Conservation (phyloP, 2,888 invertebrate species). For the Callyntrura sp. region DNA sequence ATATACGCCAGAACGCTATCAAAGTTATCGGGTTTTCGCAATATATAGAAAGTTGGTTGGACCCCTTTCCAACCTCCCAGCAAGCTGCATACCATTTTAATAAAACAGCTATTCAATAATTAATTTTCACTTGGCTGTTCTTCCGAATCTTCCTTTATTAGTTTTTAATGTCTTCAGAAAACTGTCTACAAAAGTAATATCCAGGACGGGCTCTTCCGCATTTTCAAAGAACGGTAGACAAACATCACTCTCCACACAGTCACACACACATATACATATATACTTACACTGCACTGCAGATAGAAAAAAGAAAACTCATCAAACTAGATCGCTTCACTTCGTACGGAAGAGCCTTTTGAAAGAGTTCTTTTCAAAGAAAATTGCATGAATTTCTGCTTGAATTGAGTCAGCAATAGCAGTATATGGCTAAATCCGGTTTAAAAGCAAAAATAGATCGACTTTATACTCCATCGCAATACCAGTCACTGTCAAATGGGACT, state of each 20-base stretch:
- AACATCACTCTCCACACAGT: too few species aligned
- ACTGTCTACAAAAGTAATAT: too few species aligned
- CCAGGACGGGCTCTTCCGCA: not conserved
- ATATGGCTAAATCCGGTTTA: not conserved
- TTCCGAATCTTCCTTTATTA: too few species aligned
- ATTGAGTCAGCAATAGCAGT: not conserved
- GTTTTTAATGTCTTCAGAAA: not conserved
- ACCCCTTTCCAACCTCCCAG: not conserved
- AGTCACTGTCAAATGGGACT: not conserved
- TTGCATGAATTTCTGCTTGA: constrained; percentile 15
- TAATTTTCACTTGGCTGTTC: not conserved
- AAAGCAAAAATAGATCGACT: not conserved
- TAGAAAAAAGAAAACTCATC: not conserved
- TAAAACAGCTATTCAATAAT: constrained; percentile 18
- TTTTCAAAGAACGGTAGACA: not conserved
- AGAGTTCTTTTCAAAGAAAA: not conserved
- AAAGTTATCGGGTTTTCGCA: too few species aligned
- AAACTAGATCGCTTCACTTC: not conserved
- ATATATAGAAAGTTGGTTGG: not conserved
- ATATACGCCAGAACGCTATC: too few species aligned
- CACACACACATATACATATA: too few species aligned
- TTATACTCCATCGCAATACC: not conserved
- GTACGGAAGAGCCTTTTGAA: not conserved
- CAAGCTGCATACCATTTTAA: not conserved
- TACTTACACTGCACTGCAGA: too few species aligned